Base-by-base conservation (phyloP, 37 sponge, comb jelly and placozoan species). In the Eunapius fragilis region DNA sequence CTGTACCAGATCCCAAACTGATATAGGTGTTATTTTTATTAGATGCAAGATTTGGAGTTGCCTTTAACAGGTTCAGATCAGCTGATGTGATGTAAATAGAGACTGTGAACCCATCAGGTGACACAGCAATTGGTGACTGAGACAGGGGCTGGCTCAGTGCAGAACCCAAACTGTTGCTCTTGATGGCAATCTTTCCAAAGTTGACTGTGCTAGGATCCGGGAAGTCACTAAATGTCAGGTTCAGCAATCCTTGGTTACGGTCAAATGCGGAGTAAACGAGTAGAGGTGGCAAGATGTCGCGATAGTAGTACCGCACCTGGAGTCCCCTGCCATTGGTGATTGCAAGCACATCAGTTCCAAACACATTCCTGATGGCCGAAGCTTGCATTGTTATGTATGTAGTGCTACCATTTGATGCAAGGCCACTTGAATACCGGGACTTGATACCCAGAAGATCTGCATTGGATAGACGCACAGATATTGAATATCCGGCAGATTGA, bases 311-410 rank as follows among this genome's bases (percentile, higher is more conserved):
- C 10, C 77, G 69, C 0, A 94, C 95, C 34, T 47, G 81, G 26
- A 97, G 73, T 34, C 87, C 97, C 25, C 93, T 97, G 14, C 91
- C 91, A 69, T 97, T 85, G 69, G 97, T 97, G 70, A 97, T 86
- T 19, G 97, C 97, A 0, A 97, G 34, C 48, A 97, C 84, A 89
- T 97, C 97, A 0, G 30, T 30, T 31, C 95, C 93, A 30, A 79
- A 35, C n/a, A 88, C 85, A 67, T 97, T 95, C 78, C 95, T 95
- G 71, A 97, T 84, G 25, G 93, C 91, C 38, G 91, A 89, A 14
- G 97, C 97, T 82, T 78, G 84, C 85, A 95, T 83, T 7, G 92
- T 93, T 0, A 97, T 70, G 68, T 68, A 97, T 2, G 97, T 94
- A 70, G 79, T 87, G 36, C 80, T 83, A 24, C 22, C 37, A 69